Evolutionary conservation across 1,140 invertebrate species (phyloP).

Genomic region (Pissodes strobi): DNA sequence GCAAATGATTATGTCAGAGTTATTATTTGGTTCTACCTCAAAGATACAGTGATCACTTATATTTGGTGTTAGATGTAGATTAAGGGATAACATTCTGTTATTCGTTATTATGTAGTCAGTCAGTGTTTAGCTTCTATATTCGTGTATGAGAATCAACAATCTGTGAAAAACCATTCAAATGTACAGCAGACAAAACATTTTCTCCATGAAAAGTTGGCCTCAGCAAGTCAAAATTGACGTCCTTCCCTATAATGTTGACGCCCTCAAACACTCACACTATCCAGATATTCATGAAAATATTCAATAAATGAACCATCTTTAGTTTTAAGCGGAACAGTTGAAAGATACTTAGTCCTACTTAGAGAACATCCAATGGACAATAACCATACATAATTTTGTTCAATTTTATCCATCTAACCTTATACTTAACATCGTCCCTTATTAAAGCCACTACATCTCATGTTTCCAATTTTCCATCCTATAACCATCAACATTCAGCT

Average conservation of each 20-base stretch:
- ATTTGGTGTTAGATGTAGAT: not conserved
- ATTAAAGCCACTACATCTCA: not conserved
- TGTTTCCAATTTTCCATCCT: constrained; percentile 1
- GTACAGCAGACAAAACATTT: not conserved
- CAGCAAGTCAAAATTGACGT: constrained; percentile 11
- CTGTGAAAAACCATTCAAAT: not conserved
- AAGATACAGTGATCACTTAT: constrained; percentile 2
- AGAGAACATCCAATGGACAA: not conserved
- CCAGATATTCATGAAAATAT: not conserved
- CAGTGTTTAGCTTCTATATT: not conserved
- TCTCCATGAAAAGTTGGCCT: constrained; percentile 8
- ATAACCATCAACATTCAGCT: constrained; percentile 18
- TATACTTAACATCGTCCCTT: no score
- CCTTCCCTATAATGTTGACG: not conserved
- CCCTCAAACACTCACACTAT: constrained; percentile 1
- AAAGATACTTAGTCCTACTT: not conserved
- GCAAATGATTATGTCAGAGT: not conserved
- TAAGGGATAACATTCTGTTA: not conserved
- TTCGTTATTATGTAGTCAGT: constrained; percentile 5
- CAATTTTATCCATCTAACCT: not conserved
- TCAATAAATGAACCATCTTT: no score
- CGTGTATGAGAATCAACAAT: no score
- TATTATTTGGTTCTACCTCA: not conserved
- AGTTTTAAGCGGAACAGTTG: not conserved
- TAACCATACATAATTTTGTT: constrained; percentile 4